These are phyloP conservation scores for Pachypsylla venusta DNA, from an alignment of 1,140 invertebrate species.

Conservation along the genomic window DNA sequence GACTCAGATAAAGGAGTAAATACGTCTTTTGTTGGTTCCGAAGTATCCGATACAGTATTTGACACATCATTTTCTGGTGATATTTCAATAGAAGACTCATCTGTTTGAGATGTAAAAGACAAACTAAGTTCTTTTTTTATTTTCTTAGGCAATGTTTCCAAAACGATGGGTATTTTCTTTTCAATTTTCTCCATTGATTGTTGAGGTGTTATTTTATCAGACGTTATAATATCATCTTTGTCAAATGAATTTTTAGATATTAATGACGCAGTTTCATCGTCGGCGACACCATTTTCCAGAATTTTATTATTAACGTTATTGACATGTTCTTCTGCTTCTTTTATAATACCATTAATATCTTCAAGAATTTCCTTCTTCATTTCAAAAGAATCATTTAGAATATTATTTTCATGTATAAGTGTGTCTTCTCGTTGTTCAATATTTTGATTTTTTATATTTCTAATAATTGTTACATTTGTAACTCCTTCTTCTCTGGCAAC, in stretches of 20 bases:
- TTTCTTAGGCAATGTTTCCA: background rate
- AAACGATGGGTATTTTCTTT: background rate
- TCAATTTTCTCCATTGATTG: background rate
- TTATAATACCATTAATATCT: background rate
- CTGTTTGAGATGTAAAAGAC: background rate
- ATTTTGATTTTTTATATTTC: background rate
- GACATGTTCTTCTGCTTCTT: constrained; percentile 2
- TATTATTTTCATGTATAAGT: too few species aligned
- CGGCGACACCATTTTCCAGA: background rate
- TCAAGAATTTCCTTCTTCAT: background rate
- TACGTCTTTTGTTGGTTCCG: background rate
- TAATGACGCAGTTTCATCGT: background rate
- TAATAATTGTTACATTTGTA: background rate
- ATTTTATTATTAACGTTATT: background rate
- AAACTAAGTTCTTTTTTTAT: background rate
- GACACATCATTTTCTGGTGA: constrained; percentile 3
- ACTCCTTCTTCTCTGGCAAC: background rate
- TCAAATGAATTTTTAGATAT: background rate
- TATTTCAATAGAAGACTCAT: constrained; percentile 3
- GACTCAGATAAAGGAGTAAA: background rate
- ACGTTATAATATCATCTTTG: background rate
- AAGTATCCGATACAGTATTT: constrained; percentile 6
- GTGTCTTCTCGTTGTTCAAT: too few species aligned
- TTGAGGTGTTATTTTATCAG: background rate
- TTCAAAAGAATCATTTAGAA: background rate